phyloP scores from a whole-genome alignment of 1,140 invertebrate species.

The Nilaparvata lugens region DNA sequence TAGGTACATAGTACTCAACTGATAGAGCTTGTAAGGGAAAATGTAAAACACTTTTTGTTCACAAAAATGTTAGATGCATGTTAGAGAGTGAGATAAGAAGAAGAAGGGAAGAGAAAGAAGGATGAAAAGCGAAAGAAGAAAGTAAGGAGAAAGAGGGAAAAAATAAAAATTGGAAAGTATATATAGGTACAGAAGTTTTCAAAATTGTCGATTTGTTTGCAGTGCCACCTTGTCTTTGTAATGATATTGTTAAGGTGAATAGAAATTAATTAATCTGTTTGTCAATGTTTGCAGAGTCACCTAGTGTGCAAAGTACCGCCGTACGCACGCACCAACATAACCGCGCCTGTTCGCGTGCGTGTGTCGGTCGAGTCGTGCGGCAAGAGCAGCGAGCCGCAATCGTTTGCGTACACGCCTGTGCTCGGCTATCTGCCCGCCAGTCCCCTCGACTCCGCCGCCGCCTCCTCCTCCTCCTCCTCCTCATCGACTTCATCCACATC shows the following conservation, averaged over 20 bases:
- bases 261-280: background rate
- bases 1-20: too few species aligned
- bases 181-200: too few species aligned
- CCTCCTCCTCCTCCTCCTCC: slow-evolving; percentile 29
- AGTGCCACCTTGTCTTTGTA: slow-evolving; percentile 7
- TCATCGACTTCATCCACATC: slow-evolving; percentile 29
- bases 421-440: slow-evolving; percentile 24
- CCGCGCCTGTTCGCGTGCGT: slow-evolving; percentile 60
- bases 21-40: too few species aligned
- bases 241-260: background rate
- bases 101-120: too few species aligned
- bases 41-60: too few species aligned
- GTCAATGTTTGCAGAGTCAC: slow-evolving; percentile 63
- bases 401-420: slow-evolving; percentile 69
- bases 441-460: slow-evolving; percentile 25
- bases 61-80: too few species aligned
- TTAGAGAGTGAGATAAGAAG: too few species aligned
- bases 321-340: slow-evolving; percentile 49
- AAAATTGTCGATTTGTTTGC: too few species aligned
- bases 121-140: too few species aligned
- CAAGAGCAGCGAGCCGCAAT: slow-evolving; percentile 79
- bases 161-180: too few species aligned
- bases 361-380: slow-evolving; percentile 76
- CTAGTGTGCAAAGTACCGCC: slow-evolving; percentile 82
- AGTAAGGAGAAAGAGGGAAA: too few species aligned